phyloP scores from a whole-genome alignment of 2,888 invertebrate species.

The Noctuana brunneofusca region DNA sequence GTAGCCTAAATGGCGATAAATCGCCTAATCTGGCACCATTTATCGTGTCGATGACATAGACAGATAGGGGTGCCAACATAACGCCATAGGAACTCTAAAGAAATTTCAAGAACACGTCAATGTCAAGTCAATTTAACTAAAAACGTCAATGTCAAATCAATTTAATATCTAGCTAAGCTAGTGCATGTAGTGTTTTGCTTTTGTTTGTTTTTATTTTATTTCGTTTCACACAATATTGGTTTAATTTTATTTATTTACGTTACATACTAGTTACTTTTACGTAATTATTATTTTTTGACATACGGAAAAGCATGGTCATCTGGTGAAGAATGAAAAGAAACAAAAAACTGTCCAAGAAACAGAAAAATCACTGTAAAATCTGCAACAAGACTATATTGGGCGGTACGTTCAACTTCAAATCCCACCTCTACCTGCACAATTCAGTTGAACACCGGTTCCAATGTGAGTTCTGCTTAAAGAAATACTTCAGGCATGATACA shows the following conservation, averaged over 20 bases:
- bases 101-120: too few species aligned
- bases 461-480: slow-evolving; percentile 55
- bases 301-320: too few species aligned
- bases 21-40: too few species aligned
- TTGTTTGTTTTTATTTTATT: slow-evolving; percentile 6
- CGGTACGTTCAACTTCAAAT: slow-evolving; percentile 48
- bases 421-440: slow-evolving; percentile 57
- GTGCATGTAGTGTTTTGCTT: background rate
- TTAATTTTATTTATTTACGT: background rate
- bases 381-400: slow-evolving; percentile 53
- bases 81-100: too few species aligned
- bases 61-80: too few species aligned
- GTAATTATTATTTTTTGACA: background rate
- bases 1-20: too few species aligned
- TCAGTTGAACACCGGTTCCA: slow-evolving; percentile 51
- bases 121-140: too few species aligned
- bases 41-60: too few species aligned
- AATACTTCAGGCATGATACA: slow-evolving; percentile 57
- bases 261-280: background rate
- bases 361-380: slow-evolving; percentile 46
- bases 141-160: too few species aligned
- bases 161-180: too few species aligned
- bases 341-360: background rate
- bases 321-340: slow-evolving; percentile 1
- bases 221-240: slow-evolving; percentile 38